Percentiles rank a stretch among this genome's conserved stretches.
Evolutionary conservation across 2,113 vertebrate genomes (phyloP).

Genomic region (Prunella himalayana): DNA sequence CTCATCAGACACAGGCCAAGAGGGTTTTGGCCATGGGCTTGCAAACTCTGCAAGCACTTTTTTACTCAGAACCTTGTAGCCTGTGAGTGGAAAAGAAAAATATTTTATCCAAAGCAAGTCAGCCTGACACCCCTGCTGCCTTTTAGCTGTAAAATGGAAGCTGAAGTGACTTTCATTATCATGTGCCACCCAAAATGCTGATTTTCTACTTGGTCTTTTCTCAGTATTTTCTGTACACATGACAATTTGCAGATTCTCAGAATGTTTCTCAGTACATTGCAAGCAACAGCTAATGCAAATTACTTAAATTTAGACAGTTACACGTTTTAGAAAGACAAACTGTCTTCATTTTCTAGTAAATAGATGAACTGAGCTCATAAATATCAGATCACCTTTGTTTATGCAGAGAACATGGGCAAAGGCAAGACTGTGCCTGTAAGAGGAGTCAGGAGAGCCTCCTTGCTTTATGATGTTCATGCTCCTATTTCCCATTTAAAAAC

Average conservation of each 20-base stretch:
- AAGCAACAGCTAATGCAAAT: background rate
- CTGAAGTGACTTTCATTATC: background rate
- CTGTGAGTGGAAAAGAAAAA: background rate
- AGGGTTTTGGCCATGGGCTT: background rate
- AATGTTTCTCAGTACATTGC: background rate
- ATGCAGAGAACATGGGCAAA: background rate
- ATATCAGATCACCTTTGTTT: background rate
- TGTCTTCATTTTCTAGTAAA: background rate
- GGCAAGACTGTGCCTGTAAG: background rate
- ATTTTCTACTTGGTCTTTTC: background rate
- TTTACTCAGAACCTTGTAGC: background rate
- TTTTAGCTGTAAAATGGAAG: background rate
- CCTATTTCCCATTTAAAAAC: background rate
- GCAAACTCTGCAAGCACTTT: background rate
- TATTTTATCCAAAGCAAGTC: background rate
- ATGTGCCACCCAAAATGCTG: background rate
- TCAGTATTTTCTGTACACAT: background rate
- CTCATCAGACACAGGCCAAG: background rate
- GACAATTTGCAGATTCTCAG: background rate
- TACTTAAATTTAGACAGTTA: background rate
- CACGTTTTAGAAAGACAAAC: background rate
- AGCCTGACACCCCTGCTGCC: background rate
- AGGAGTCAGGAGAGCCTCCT: background rate
- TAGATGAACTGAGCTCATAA: background rate
- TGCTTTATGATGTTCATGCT: background rate